Evolutionary conservation across 2,797 vertebrate species (phyloP).

Genomic region (Dendrocincla fuliginosa): DNA sequence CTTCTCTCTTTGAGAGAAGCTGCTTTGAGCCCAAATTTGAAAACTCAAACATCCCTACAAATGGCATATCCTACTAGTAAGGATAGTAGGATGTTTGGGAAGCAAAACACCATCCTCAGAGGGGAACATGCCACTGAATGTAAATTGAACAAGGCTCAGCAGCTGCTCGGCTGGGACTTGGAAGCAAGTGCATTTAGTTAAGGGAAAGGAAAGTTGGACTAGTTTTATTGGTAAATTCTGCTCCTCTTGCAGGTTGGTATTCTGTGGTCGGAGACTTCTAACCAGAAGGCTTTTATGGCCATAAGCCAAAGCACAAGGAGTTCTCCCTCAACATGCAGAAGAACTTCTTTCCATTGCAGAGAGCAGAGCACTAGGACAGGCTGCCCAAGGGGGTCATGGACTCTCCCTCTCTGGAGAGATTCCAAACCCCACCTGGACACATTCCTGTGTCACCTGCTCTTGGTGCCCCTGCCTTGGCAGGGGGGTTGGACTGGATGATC

Average conservation of each 20-base stretch:
- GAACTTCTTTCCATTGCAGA: fast-evolving
- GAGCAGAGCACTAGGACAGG: background rate
- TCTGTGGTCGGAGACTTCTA: background rate
- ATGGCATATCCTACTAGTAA: background rate
- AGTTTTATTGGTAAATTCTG: background rate
- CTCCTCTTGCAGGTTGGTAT: background rate
- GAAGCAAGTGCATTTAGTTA: background rate
- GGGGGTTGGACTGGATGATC: background rate
- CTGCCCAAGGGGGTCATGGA: background rate
- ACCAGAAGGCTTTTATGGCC: background rate
- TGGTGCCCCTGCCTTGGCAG: background rate
- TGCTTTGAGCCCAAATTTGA: background rate
- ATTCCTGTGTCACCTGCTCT: background rate
- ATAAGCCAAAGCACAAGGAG: background rate
- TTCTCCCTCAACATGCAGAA: background rate
- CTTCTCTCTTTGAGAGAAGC: background rate
- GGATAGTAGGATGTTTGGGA: background rate
- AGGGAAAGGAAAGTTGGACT: background rate
- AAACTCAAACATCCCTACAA: background rate
- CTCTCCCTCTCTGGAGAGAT: background rate
- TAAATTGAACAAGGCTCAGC: background rate
- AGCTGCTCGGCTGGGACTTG: background rate
- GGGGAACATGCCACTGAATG: background rate
- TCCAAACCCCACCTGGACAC: fast-evolving
- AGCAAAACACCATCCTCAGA: background rate